A percentile compares a stretch with the other conserved stretches of the same genome.
These are phyloP conservation scores for Carposina sasakii DNA, from an alignment of 1,140 invertebrate genomes.

Conservation along the genomic window DNA sequence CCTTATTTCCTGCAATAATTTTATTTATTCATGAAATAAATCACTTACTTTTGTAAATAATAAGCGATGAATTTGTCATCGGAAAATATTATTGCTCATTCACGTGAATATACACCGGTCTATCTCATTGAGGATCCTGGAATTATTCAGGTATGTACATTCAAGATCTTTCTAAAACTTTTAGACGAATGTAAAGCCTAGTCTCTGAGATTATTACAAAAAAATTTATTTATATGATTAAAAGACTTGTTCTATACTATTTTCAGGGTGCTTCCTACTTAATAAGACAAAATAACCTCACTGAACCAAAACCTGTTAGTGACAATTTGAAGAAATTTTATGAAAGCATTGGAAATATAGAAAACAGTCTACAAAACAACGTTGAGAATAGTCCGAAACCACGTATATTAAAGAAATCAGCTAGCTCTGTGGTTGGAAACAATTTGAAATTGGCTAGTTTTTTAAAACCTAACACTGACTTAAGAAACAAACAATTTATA, in stretches of 20 bases:
- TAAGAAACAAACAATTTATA: conserved; percentile 32
- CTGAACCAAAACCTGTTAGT: conserved; percentile 39
- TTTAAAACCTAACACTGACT: conserved; percentile 43
- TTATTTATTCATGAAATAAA: too few species aligned
- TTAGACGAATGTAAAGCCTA: not conserved
- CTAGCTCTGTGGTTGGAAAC: conserved; percentile 38
- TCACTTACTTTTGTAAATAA: too few species aligned
- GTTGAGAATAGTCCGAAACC: conserved; percentile 30
- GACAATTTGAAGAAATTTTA: conserved; percentile 62
- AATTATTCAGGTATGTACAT: conserved; percentile 46
- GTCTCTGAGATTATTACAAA: not conserved
- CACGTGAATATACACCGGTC: conserved; percentile 58
- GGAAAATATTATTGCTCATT: conserved; percentile 47
- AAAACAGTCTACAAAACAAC: conserved; percentile 39
- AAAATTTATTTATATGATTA: not conserved
- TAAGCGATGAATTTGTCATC: conserved; percentile 38
- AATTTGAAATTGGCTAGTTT: conserved; percentile 63
- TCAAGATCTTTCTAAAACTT: conserved; percentile 12
- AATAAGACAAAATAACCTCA: conserved; percentile 34
- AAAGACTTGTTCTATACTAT: too few species aligned
- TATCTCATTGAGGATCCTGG: conserved; percentile 54
- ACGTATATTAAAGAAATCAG: conserved; percentile 39
- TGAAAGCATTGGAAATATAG: conserved; percentile 64
- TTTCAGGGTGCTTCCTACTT: conserved; percentile 52
- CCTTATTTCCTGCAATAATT: too few species aligned